phyloP scores from a whole-genome alignment of 2,797 vertebrate species.

The Alcedo quadribrachys region DNA sequence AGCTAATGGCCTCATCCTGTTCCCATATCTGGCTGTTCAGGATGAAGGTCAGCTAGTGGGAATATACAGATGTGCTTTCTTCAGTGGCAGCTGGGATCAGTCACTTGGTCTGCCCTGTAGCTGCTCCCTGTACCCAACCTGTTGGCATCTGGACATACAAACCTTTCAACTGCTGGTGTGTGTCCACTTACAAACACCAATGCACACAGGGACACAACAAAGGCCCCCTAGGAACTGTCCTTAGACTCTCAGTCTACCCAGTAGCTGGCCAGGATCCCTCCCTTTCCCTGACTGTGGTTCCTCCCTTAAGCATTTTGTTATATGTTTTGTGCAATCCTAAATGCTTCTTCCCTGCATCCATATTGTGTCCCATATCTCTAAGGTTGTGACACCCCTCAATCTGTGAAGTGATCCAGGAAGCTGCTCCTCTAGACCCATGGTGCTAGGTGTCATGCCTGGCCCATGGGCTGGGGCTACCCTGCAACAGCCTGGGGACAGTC shows the following conservation, averaged over 20 bases:
- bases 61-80: neutral
- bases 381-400: neutral
- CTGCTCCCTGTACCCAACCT: neutral
- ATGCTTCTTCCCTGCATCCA: neutral
- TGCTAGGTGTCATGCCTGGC: neutral
- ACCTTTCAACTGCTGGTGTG: neutral
- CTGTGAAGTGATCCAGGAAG: neutral
- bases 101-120: neutral
- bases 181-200: neutral
- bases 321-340: neutral
- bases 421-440: neutral
- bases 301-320: neutral
- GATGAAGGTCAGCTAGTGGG: neutral
- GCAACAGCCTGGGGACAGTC: neutral
- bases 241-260: neutral
- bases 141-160: neutral
- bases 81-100: neutral
- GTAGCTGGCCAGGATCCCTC: neutral
- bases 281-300: neutral
- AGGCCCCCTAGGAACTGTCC: neutral
- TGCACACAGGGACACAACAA: fast-evolving
- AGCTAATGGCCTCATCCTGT: neutral
- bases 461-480: neutral
- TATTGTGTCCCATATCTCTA: neutral
- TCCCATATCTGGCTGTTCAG: neutral